Evolutionary conservation across 2,888 invertebrate genomes (phyloP).

Genomic region (Athrips mouffetella): DNA sequence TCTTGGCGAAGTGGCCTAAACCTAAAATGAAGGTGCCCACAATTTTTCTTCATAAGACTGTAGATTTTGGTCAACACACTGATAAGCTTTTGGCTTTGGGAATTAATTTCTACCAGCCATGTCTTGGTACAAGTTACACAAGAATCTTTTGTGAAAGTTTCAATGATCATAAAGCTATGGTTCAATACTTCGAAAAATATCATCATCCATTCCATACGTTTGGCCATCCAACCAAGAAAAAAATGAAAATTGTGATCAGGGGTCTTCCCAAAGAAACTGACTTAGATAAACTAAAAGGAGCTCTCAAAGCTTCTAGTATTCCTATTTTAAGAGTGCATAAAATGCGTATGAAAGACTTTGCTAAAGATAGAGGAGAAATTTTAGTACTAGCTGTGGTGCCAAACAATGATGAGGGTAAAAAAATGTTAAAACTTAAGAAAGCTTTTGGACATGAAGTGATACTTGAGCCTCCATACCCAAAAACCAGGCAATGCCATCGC

Average conservation of each 20-base stretch:
- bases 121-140: conserved; percentile 29
- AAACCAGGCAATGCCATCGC: conserved; percentile 51
- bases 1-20: conserved; percentile 40
- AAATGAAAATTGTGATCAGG: conserved; percentile 51
- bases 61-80: conserved; percentile 35
- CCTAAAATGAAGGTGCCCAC: conserved; percentile 40
- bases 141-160: conserved; percentile 40
- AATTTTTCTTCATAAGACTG: conserved; percentile 47
- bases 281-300: conserved; percentile 36
- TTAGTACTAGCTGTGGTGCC: conserved; percentile 48
- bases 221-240: conserved; percentile 44
- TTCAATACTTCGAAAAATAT: conserved; percentile 43
- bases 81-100: conserved; percentile 33
- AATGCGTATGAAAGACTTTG: conserved; percentile 40
- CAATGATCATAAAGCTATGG: conserved; percentile 41
- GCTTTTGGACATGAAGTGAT: conserved; percentile 40
- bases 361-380: conserved; percentile 30
- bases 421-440: conserved; percentile 37
- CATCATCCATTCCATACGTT: conserved; percentile 53
- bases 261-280: conserved; percentile 43
- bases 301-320: conserved; percentile 39
- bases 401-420: conserved; percentile 36
- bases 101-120: conserved; percentile 41
- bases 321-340: conserved; percentile 49
- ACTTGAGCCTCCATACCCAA: conserved; percentile 46